Percentiles rank a stretch among this genome's conserved stretches.
Evolutionary conservation across 2,888 invertebrate genomes (phyloP).

Genomic region (Papilio elwesi): DNA sequence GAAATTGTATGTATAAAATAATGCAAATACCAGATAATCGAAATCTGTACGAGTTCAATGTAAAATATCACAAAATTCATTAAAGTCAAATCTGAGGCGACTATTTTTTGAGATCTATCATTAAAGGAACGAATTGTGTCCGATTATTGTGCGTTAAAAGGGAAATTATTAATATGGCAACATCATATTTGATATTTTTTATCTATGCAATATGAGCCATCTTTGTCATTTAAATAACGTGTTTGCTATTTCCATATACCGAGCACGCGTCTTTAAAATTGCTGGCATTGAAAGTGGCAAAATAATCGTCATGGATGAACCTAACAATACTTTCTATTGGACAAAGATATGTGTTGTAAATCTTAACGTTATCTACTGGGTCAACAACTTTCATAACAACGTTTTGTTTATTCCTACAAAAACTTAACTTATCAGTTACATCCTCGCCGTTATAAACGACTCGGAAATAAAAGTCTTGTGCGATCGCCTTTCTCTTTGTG

Average conservation of each 20-base stretch:
- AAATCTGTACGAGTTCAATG: background rate
- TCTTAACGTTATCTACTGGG: constrained; percentile 64
- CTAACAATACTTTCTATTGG: constrained; percentile 94
- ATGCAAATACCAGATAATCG: background rate
- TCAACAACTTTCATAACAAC: constrained; percentile 75
- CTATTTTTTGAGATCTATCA: background rate
- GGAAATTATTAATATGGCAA: background rate
- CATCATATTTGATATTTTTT: background rate
- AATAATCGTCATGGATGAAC: constrained; percentile 95
- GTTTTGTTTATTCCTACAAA: constrained; percentile 88
- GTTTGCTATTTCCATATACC: constrained; percentile 65
- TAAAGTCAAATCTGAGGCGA: background rate
- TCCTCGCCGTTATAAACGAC: constrained; percentile 94
- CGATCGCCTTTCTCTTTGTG: constrained; percentile 81
- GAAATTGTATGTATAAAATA: background rate
- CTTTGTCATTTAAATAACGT: constrained; percentile 49
- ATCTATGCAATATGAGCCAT: constrained; percentile 16
- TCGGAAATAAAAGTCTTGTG: constrained; percentile 91
- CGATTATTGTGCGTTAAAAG: background rate
- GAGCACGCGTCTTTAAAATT: constrained; percentile 94
- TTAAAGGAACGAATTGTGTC: background rate
- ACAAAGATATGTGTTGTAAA: constrained; percentile 86
- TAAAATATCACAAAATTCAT: constrained; percentile 1
- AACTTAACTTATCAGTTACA: constrained; percentile 91
- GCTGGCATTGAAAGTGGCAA: constrained; percentile 91